A percentile compares a stretch with the other conserved stretches of the same genome.
Conservation (phyloP, 2,113 vertebrate genomes). For the Notarius quadriscutis region DNA sequence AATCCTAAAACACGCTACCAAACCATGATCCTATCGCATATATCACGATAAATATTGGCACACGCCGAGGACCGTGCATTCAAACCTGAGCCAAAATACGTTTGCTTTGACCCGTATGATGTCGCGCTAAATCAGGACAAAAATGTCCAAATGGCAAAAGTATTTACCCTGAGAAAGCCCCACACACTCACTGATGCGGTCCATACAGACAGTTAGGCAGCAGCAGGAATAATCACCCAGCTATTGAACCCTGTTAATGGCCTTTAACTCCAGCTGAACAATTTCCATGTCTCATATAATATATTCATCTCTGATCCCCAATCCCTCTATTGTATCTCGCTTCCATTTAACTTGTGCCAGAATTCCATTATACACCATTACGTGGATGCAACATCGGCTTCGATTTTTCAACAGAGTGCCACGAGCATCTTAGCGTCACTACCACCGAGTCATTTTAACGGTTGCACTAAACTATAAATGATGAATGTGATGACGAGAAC, state of each 20-base stretch:
- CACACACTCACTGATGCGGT: background rate
- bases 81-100: background rate
- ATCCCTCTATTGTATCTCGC: background rate
- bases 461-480: background rate
- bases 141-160: background rate
- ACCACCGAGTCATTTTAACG: background rate
- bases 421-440: background rate
- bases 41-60: background rate
- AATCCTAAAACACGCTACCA: background rate
- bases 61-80: too few relatives aligned
- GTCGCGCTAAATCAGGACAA: background rate
- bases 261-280: background rate
- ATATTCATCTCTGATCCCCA: background rate
- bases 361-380: background rate
- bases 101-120: slow-evolving; percentile 1
- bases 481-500: background rate
- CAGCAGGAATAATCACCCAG: background rate
- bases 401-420: background rate
- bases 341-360: background rate
- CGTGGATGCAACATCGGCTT: background rate
- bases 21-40: too few relatives aligned
- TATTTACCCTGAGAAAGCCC: background rate
- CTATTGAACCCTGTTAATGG: background rate
- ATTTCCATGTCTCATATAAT: background rate
- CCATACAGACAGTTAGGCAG: background rate